phyloP scores from a whole-genome alignment of 1,140 invertebrate genomes.

The Saccostrea cuccullata region DNA sequence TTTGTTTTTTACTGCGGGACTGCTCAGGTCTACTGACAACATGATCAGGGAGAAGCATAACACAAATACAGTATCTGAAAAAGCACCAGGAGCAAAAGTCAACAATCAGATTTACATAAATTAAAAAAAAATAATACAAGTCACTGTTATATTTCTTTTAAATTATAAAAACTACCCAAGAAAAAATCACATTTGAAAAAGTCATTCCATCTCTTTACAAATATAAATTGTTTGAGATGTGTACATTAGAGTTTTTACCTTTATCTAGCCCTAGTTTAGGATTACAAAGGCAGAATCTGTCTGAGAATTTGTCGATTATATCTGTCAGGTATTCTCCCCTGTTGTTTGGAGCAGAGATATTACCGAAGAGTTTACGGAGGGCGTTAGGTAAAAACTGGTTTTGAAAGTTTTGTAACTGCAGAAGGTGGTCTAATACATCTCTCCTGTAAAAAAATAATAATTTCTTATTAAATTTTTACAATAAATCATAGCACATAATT shows the following conservation, averaged over 20 bases:
- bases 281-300: conserved; percentile 81
- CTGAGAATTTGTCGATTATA: conserved; percentile 81
- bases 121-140: too few relatives aligned
- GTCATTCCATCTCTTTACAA: too few relatives aligned
- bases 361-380: conserved; percentile 80
- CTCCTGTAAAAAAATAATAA: conserved; percentile 71
- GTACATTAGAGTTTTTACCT: conserved; percentile 68
- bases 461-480: neutral
- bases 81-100: neutral
- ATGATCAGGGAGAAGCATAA: conserved; percentile 82
- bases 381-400: conserved; percentile 81
- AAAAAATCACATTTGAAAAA: too few relatives aligned
- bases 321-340: conserved; percentile 78
- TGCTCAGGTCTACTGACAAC: conserved; percentile 81
- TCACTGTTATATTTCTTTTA: too few relatives aligned
- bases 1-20: conserved; percentile 82
- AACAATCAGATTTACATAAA: too few relatives aligned
- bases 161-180: too few relatives aligned
- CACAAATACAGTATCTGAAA: conserved; percentile 80
- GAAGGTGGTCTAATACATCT: conserved; percentile 79
- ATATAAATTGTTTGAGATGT: too few relatives aligned
- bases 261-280: conserved; percentile 78
- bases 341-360: conserved; percentile 79
- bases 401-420: conserved; percentile 80
- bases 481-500: neutral